phyloP scores from a whole-genome alignment of 2,113 vertebrate species.

The Thryonomys swinderianus region DNA sequence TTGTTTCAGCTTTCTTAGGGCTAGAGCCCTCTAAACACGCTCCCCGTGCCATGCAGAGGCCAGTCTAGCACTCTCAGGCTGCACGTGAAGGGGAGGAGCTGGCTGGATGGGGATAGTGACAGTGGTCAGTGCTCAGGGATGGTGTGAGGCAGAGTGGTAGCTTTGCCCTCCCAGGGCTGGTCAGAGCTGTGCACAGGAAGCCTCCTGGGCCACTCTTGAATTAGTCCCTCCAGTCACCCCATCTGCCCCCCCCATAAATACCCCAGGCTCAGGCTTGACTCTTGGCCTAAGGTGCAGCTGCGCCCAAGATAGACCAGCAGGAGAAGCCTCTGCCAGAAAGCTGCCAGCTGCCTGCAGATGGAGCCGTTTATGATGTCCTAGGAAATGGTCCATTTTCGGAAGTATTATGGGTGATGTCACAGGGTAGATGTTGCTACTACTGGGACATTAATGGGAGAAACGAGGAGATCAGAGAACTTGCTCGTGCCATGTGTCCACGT shows the following conservation, averaged over 20 bases:
- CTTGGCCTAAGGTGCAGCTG: not conserved
- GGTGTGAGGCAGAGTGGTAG: not conserved
- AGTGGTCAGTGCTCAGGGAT: not conserved
- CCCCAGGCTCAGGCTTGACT: fast-evolving
- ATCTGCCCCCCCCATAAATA: not conserved
- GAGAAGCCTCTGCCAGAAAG: not conserved
- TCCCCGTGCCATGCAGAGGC: not conserved
- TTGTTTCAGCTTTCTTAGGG: not conserved
- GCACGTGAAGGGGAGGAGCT: not conserved
- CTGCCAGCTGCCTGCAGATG: not conserved
- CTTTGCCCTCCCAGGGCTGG: not conserved
- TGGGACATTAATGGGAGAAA: not conserved
- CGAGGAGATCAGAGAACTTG: not conserved
- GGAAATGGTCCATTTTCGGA: not conserved
- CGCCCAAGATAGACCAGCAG: too few species aligned
- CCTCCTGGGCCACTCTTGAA: not conserved
- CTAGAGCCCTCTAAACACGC: not conserved
- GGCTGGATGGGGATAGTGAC: not conserved
- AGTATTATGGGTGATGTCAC: not conserved
- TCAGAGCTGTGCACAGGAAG: not conserved
- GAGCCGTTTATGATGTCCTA: not conserved
- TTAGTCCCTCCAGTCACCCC: not conserved
- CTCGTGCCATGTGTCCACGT: not conserved
- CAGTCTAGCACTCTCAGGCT: not conserved
- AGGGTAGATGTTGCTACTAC: not conserved